Evolutionary conservation across 2,113 vertebrate genomes (phyloP), one percentile per base, ranked within the genome.

Genomic region (Phoenicopterus ruber): DNA sequence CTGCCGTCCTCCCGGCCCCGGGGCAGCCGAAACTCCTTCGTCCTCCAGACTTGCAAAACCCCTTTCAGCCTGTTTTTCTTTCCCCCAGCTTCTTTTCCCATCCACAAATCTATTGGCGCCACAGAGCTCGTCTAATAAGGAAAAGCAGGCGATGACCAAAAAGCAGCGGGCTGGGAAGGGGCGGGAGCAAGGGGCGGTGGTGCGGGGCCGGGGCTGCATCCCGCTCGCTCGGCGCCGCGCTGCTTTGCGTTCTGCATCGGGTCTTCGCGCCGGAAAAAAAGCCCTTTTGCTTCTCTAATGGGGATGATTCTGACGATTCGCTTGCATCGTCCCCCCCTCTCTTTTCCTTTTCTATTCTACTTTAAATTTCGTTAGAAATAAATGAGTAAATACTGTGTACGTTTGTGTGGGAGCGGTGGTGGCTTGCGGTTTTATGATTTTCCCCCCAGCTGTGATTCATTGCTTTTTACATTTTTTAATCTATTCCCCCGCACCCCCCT

Each of bases 381-480:
- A 77, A 84, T 93, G 78, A 72, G 92, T 96, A 96, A 96, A 97
- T 29, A 94, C 92, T 4, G 5, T 13, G 73, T 58, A n/a, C 1
- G 0, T 67, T 79, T 50, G 73, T 54, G 82, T 66, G 62, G 81
- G 90, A 94, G 92, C 65, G 63, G 90, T 8, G 2, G 67, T 46
- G 65, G 36, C 89, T 88, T 59, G 79, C 14, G 29, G 89, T 69
- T 91, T 88, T 82, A 88, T 84, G 71, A 73, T 93, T 83, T 83
- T 17, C 78, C 88, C 95, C 82, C 95, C 89, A 94, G 91, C 95
- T 86, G 93, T 88, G 90, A 94, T 94, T 92, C 94, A 90, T 74
- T 84, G 86, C 94, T 96, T 93, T 92, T 93, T 96, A 95, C 77
- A 90, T 96, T 93, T 96, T 97, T 93, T 92, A 96, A 96, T 95